Percentiles rank a stretch among this genome's conserved stretches.
Conservation (phyloP, 1,140 invertebrate species). For the Lordiphosa collinella region DNA sequence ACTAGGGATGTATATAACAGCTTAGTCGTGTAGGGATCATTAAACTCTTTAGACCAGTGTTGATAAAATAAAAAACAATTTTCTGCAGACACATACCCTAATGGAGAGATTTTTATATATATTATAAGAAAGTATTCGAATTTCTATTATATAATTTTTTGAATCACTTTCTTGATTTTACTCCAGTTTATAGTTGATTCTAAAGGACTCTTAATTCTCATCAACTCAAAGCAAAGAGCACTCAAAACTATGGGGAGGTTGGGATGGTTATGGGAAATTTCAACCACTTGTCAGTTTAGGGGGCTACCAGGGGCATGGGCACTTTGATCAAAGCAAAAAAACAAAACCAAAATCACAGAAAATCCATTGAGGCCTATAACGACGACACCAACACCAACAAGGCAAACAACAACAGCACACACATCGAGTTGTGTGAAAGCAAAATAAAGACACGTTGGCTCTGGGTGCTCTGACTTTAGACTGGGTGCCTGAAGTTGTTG, state of each 20-base stretch:
- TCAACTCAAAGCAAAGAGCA: background rate
- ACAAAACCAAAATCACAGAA: conserved; percentile 53
- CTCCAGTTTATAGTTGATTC: too few relatives aligned
- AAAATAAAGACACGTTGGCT: conserved; percentile 75
- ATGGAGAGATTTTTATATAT: too few relatives aligned
- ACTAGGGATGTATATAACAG: too few relatives aligned
- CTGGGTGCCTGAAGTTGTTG: conserved; percentile 58
- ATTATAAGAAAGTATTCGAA: too few relatives aligned
- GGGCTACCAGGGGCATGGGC: conserved; percentile 49
- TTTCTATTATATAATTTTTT: too few relatives aligned
- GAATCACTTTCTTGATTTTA: too few relatives aligned
- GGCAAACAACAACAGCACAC: conserved; percentile 35
- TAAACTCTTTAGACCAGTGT: too few relatives aligned
- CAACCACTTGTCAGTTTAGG: conserved; percentile 55
- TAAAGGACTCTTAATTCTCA: too few relatives aligned
- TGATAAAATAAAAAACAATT: too few relatives aligned
- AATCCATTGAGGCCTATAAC: conserved; percentile 75
- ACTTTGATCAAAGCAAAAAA: conserved; percentile 62
- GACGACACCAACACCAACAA: conserved; percentile 39
- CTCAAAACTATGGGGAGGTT: background rate
- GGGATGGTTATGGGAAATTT: conserved; percentile 51
- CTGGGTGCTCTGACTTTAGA: conserved; percentile 57
- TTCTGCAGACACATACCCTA: too few relatives aligned
- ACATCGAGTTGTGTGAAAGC: conserved; percentile 55
- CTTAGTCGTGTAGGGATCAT: too few relatives aligned